Evolutionary conservation across 2,797 vertebrate genomes (phyloP).

Genomic region (Sternotherus odoratus): DNA sequence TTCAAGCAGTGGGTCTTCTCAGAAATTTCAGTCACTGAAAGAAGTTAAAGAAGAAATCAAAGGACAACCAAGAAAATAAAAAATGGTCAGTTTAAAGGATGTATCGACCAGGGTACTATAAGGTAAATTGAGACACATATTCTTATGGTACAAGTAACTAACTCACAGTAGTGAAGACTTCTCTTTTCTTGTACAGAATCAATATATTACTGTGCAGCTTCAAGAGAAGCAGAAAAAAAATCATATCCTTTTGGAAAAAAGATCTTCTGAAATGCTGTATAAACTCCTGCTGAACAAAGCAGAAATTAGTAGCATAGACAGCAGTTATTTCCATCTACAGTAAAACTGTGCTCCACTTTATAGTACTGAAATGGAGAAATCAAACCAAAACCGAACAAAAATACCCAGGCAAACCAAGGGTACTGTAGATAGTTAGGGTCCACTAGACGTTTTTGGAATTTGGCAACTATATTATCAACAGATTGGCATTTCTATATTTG

Average conservation of each 20-base stretch:
- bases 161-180: conserved; percentile 5
- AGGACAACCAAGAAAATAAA: conserved; percentile 61
- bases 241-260: background rate
- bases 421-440: conserved; percentile 49
- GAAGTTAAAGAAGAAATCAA: conserved; percentile 66
- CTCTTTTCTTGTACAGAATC: background rate
- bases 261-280: background rate
- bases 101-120: conserved; percentile 14
- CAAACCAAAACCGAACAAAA: conserved; percentile 63
- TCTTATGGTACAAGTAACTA: background rate
- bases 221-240: conserved; percentile 1
- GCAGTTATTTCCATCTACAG: conserved; percentile 54
- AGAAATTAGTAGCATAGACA: conserved; percentile 51
- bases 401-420: conserved; percentile 43
- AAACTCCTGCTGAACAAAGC: conserved; percentile 21
- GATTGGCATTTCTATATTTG: background rate
- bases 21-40: conserved; percentile 26
- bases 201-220: background rate
- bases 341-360: conserved; percentile 60
- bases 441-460: conserved; percentile 53
- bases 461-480: conserved; percentile 18
- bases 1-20: background rate
- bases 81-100: conserved; percentile 51
- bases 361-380: conserved; percentile 55
- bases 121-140: conserved; percentile 44